Percentiles rank a stretch among this genome's conserved stretches.
Evolutionary conservation across 1,140 invertebrate species (phyloP).

Genomic region (Drosophila navojoa): DNA sequence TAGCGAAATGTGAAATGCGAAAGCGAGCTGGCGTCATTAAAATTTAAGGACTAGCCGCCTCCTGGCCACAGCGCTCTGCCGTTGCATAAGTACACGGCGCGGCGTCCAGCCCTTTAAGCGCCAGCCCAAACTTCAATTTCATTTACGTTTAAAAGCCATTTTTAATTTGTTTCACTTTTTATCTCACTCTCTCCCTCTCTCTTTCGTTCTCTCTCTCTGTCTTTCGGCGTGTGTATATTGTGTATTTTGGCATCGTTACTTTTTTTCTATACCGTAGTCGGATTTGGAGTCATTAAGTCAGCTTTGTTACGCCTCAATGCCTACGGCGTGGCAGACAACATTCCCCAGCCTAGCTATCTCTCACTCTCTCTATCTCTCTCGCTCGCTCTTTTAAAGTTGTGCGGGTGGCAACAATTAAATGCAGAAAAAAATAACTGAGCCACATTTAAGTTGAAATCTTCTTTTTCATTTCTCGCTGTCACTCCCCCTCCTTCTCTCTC

Average conservation of each 20-base stretch:
- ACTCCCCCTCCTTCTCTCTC: background rate
- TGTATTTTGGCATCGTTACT: constrained; percentile 2
- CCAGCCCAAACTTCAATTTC: constrained; percentile 49
- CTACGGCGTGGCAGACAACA: constrained; percentile 37
- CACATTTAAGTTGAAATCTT: constrained; percentile 54
- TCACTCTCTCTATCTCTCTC: background rate
- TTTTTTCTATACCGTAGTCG: constrained; percentile 43
- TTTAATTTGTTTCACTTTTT: constrained; percentile 67
- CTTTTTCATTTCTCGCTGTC: constrained; percentile 4
- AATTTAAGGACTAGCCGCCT: constrained; percentile 27
- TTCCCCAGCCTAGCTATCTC: background rate
- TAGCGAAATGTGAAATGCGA: constrained; percentile 28
- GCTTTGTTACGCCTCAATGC: constrained; percentile 75
- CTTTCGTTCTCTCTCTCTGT: constrained; percentile 15
- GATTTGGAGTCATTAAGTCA: constrained; percentile 69
- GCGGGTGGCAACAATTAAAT: constrained; percentile 36
- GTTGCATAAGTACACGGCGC: constrained; percentile 12
- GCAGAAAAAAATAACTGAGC: constrained; percentile 41
- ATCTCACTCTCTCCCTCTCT: constrained; percentile 12
- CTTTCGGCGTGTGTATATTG: constrained; percentile 10
- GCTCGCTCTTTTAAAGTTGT: constrained; percentile 48
- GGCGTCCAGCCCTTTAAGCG: background rate
- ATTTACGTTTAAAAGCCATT: constrained; percentile 65
- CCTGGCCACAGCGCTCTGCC: background rate
- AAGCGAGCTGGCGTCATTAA: constrained; percentile 38